These are phyloP conservation scores for Rafetus swinhoei DNA, from an alignment of 2,113 vertebrate species.

Conservation along the genomic window DNA sequence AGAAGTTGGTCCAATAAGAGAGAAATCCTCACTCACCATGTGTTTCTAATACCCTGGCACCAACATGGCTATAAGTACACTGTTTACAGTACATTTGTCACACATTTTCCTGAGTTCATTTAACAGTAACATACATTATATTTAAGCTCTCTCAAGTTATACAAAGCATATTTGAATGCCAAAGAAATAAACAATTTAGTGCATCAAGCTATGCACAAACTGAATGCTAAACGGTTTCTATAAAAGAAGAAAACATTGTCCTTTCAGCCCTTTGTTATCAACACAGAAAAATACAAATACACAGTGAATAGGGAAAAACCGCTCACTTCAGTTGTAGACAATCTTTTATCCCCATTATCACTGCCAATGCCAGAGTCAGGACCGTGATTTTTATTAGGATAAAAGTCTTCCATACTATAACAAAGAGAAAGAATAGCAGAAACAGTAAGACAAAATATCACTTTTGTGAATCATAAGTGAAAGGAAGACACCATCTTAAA, in stretches of 20 bases:
- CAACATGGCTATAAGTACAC: no score
- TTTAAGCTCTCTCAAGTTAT: not conserved
- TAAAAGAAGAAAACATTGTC: not conserved
- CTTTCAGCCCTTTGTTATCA: not conserved
- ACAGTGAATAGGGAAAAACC: not conserved
- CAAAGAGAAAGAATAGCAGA: conserved; percentile 16
- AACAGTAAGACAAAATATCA: not conserved
- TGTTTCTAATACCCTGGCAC: no score
- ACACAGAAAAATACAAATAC: not conserved
- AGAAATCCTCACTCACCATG: not conserved
- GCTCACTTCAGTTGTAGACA: conserved; percentile 96
- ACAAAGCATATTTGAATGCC: not conserved
- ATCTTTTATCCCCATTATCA: conserved; percentile 97
- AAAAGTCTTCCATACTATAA: conserved; percentile 96
- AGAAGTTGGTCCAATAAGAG: no score
- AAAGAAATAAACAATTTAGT: not conserved
- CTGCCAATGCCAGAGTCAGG: conserved; percentile 98
- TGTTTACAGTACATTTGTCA: not conserved
- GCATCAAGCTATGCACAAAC: not conserved
- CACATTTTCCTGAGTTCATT: not conserved
- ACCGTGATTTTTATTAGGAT: conserved; percentile 96
- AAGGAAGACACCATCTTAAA: not conserved
- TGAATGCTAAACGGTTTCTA: not conserved
- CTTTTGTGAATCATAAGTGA: not conserved
- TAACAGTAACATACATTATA: not conserved